Base-by-base conservation (phyloP, 1,140 invertebrate species). In the Dreissena rostriformis region DNA sequence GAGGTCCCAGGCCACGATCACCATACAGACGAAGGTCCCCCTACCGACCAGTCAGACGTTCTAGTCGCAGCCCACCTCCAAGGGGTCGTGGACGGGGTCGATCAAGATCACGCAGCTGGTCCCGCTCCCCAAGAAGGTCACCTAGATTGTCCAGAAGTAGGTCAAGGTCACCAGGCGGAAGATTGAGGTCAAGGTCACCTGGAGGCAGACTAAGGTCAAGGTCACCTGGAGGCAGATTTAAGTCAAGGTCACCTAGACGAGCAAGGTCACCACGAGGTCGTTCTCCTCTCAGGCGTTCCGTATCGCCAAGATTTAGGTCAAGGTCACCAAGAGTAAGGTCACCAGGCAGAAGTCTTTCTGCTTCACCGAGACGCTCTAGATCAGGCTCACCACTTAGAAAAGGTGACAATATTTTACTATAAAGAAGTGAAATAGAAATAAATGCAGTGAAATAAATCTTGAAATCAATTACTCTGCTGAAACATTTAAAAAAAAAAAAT, bases 1-100 rank as follows among this genome's bases (percentile, higher is more conserved):
- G 82, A 84, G 68, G 82, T 71, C 63, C 22, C 24, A 76, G 82
- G 52, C 77, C 82, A 76, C 67, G 82, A 28, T 84, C 82, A 19
- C 82, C 82, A 49, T 73, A 65, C 29, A 77, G 82, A n/a, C 14
- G 74, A 28, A 19, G 82, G 22, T 84, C 82, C 29, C 82, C 82
- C n/a, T 71, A 77, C 10, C 70, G 82, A 29, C 53, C 81, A 28
- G 22, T 72, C 0, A 66, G 57, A 8, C 14, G 52, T 28, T 71
- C 66, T 26, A 72, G 67, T 49, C 74, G 24, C 52, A 52, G 67
- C 10, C 78, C 78, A 2, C 14, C 49, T 28, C 49, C 49, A 19
- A 28, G 55, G n/a, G 65, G 63, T 11, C 51, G 75, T 24, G 75
- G 82, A 7, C 22, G 73, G 22, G 66, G 61, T 71, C 55, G 82